phyloP scores from a whole-genome alignment of 2,113 vertebrate species.

The Sterrhoptilus dennistouni region DNA sequence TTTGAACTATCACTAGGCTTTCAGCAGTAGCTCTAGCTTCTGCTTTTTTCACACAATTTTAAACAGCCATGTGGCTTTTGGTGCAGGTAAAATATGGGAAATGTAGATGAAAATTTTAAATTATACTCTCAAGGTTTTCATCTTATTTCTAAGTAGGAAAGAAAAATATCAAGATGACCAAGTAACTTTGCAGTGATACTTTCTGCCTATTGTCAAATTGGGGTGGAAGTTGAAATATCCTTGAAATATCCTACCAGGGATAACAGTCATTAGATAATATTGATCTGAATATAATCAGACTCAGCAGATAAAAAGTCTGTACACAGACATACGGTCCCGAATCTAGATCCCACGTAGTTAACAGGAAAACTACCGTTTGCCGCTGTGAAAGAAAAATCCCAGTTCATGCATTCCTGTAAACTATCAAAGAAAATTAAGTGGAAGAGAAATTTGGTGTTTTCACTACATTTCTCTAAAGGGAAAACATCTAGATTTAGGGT shows the following conservation, averaged over 20 bases:
- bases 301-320: not conserved
- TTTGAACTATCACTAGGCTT: not conserved
- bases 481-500: constrained; percentile 20
- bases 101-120: not conserved
- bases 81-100: not conserved
- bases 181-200: not conserved
- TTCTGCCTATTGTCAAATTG: not conserved
- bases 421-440: not conserved
- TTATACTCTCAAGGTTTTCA: not conserved
- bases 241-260: not conserved
- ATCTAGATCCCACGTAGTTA: not conserved
- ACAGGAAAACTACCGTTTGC: not conserved
- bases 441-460: constrained; percentile 10
- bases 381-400: not conserved
- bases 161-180: not conserved
- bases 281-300: not conserved
- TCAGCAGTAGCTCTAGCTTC: not conserved
- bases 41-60: not conserved
- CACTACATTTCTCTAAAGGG: not conserved
- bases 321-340: not conserved
- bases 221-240: not conserved
- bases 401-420: not conserved
- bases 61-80: not conserved
- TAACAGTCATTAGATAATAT: not conserved
- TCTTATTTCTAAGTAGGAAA: not conserved